Conservation (phyloP, 2,888 invertebrate species). For the Sisyra terminalis region DNA sequence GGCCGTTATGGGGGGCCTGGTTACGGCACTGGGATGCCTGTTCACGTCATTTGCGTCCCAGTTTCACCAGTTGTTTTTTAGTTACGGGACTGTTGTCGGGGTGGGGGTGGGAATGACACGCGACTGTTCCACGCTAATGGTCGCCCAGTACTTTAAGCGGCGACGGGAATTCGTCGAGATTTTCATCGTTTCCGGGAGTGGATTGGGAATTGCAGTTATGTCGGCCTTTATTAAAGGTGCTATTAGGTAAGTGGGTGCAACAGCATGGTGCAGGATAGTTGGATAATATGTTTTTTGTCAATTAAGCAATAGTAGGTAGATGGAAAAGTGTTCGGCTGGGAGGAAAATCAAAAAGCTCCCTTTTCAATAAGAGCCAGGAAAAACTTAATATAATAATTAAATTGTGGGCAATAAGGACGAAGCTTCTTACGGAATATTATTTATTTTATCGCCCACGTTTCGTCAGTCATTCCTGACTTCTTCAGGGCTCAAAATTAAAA, state of each 20-base stretch:
- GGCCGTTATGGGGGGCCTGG: slow-evolving; percentile 73
- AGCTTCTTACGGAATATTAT: no score
- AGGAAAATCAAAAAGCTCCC: no score
- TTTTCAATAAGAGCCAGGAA: no score
- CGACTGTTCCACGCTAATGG: slow-evolving; percentile 77
- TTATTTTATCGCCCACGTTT: no score
- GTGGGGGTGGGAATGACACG: slow-evolving; percentile 73
- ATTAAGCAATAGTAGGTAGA: no score
- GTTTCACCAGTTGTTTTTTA: slow-evolving; percentile 80
- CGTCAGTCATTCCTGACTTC: no score
- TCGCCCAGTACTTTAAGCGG: slow-evolving; percentile 79
- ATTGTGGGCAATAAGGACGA: no score
- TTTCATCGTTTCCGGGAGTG: slow-evolving; percentile 72
- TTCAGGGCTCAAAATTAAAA: no score
- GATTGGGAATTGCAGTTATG: slow-evolving; percentile 70
- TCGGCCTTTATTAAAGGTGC: slow-evolving; percentile 64
- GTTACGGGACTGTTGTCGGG: slow-evolving; percentile 59
- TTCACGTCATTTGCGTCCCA: slow-evolving; percentile 82
- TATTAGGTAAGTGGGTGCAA: slow-evolving; percentile 50
- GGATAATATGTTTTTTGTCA: no score
- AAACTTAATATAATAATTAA: no score
- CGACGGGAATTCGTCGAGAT: slow-evolving; percentile 75
- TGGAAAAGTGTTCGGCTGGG: no score
- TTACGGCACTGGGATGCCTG: slow-evolving; percentile 71
- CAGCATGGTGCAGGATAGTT: no score